Evolutionary conservation across 1,140 invertebrate genomes (phyloP).

Genomic region (Proales similis): DNA sequence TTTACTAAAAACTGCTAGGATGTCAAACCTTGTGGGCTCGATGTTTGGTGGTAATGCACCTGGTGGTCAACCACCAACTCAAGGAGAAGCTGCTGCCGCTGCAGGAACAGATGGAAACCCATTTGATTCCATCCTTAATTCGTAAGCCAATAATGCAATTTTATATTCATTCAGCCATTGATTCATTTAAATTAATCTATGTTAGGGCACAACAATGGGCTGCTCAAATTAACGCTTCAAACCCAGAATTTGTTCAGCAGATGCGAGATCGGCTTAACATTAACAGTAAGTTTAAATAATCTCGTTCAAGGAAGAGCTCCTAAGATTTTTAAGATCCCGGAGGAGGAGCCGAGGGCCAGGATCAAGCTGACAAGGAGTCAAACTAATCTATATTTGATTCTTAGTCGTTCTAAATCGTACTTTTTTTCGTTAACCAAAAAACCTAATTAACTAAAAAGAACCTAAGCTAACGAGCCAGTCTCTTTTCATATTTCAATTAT

Average conservation of each 20-base stretch:
- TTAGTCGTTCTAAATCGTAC: too few relatives aligned
- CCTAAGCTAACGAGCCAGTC: too few relatives aligned
- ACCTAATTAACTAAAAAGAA: too few relatives aligned
- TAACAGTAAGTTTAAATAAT: neutral
- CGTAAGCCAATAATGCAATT: neutral
- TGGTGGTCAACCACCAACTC: neutral
- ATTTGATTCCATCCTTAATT: conserved; percentile 1
- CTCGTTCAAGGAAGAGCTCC: neutral
- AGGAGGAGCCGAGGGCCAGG: too few relatives aligned
- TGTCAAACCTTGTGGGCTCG: conserved; percentile 20
- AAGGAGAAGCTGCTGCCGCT: neutral
- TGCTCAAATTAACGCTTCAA: conserved; percentile 24
- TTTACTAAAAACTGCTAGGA: conserved; percentile 1
- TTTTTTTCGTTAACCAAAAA: too few relatives aligned
- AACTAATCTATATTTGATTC: too few relatives aligned
- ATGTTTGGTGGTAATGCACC: conserved; percentile 16
- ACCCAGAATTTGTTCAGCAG: conserved; percentile 32
- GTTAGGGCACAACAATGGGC: conserved; percentile 36
- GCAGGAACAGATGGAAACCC: neutral
- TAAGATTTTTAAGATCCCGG: too few relatives aligned
- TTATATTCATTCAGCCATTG: neutral
- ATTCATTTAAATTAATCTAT: neutral
- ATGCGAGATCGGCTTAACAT: conserved; percentile 26
- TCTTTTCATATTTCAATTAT: too few relatives aligned
- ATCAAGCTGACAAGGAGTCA: too few relatives aligned